Conservation (phyloP, 2,888 invertebrate species). For the Anodontia alba region DNA sequence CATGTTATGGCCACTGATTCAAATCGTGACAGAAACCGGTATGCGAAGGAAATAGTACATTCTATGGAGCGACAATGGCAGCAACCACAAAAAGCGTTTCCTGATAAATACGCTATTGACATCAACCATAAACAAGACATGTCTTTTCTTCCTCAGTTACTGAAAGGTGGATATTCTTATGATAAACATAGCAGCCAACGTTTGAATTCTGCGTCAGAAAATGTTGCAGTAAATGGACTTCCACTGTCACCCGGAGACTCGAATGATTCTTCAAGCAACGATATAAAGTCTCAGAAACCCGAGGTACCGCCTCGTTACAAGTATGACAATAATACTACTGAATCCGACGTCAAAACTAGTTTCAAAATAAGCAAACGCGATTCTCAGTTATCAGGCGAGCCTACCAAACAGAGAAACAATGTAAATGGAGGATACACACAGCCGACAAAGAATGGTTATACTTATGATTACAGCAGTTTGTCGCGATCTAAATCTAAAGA, state of each 20-base stretch:
- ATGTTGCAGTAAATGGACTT: too few relatives aligned
- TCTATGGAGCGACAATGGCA: slow-evolving; percentile 40
- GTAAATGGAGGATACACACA: too few relatives aligned
- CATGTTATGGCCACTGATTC: slow-evolving; percentile 52
- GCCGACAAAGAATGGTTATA: not conserved
- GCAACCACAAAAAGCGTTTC: slow-evolving; percentile 41
- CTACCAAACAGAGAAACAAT: too few relatives aligned
- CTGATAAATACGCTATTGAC: not conserved
- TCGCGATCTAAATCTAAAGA: not conserved
- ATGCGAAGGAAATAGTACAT: slow-evolving; percentile 56
- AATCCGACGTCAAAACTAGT: too few relatives aligned
- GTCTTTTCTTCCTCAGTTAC: not conserved
- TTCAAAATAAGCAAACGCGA: too few relatives aligned
- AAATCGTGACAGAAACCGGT: slow-evolving; percentile 45
- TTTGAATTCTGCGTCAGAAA: not conserved
- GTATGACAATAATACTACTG: too few relatives aligned
- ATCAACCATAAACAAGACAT: not conserved
- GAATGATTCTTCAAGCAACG: not conserved
- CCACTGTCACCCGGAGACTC: not conserved
- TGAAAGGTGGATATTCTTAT: slow-evolving; percentile 51
- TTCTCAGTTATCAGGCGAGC: too few relatives aligned
- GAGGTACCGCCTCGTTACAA: too few relatives aligned
- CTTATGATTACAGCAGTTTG: not conserved
- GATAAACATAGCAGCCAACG: slow-evolving; percentile 55
- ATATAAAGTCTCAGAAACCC: too few relatives aligned